Evolutionary conservation across 2,888 invertebrate species (phyloP), one percentile per base, ranked within the genome.

Genomic region (Agrochola lychnidis): DNA sequence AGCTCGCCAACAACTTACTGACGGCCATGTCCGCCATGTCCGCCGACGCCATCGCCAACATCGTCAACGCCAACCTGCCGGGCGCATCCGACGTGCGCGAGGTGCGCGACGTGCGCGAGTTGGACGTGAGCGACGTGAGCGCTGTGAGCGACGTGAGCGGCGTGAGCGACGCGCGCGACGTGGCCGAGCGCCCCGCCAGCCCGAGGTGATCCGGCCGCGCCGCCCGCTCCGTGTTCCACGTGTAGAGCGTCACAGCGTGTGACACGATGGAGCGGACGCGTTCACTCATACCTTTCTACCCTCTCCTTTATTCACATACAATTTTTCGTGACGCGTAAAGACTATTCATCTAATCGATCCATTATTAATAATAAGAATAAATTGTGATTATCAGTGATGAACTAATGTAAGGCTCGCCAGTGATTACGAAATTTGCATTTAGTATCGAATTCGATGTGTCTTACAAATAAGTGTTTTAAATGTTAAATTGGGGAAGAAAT

Each of bases 1-100:
- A 92, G 84, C 91, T 95, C 30, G 94, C 96, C 84, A 91, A 90
- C 91, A 93, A 95, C 89, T 91, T 96, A 85, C 93, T 95, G 51
- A 92, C 93, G 42, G 96, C 95, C 86, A 94, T 96, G 94, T 92
- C 92, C 82, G 90, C 88, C 85, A 94, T 95, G 94, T 89, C 94
- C 68, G 91, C 94, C 51, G 90, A 84, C 83, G 91, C 91, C 76
- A 88, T 93, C 87, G 94, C 94, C 75, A 91, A 90, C 89, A 89
- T 94, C 85, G 92, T 93, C 73, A 91, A 89, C 86, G 90, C 90
- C 53, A 90, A 91, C 89, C 85, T 90, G 59, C 82, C 85, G 42
- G 87, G 80, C 74, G 76, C 71, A 70, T 42, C 71, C 30, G 64
- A 70, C 72, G 66, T 69, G 57, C n/a, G 53, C 10, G 53, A 53